These are phyloP conservation scores for Cottoperca gobio DNA, from an alignment of 2,797 vertebrate species.

Conservation along the genomic window DNA sequence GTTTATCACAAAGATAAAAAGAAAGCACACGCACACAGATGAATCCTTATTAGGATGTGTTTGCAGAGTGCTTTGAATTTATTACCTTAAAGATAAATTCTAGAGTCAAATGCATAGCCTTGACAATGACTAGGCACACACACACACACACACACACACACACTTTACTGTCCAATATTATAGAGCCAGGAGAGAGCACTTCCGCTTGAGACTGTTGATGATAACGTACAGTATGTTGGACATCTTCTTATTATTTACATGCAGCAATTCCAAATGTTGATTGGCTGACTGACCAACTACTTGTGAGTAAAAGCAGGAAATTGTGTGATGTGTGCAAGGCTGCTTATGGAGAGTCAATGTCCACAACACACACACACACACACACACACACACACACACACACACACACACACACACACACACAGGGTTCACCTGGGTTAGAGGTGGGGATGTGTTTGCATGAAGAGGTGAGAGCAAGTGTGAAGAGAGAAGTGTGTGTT, in stretches of 20 bases:
- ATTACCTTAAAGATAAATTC: not conserved
- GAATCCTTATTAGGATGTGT: not conserved
- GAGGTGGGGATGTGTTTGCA: slow-evolving; percentile 61
- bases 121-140: not conserved
- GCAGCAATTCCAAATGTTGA: not conserved
- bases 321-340: not conserved
- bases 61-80: not conserved
- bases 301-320: not conserved
- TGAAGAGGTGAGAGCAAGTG: slow-evolving; percentile 58
- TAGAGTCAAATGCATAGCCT: not conserved
- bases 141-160: too few species aligned
- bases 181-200: not conserved
- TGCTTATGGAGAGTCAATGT: not conserved
- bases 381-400: not conserved
- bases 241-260: not conserved
- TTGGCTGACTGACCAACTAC: not conserved
- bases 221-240: too few species aligned
- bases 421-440: slow-evolving; percentile 87
- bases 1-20: not conserved
- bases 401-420: slow-evolving; percentile 40
- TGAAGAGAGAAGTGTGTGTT: not conserved
- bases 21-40: slow-evolving; percentile 1
- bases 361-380: not conserved
- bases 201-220: not conserved
- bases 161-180: not conserved